phyloP scores from a whole-genome alignment of 1,140 invertebrate species.

The Subanguina moxae region DNA sequence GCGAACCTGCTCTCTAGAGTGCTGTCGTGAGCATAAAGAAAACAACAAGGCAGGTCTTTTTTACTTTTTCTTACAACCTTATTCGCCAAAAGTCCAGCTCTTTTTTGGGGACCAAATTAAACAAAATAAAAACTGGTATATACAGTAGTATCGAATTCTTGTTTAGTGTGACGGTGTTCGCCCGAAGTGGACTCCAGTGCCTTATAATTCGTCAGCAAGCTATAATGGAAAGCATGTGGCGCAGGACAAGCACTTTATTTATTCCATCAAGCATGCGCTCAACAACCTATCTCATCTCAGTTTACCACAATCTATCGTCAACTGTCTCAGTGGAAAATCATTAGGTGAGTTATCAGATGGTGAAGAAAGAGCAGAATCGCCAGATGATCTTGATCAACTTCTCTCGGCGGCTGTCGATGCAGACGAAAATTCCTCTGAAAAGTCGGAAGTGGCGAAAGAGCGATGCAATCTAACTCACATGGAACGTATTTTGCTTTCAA shows the following conservation, averaged over 20 bases:
- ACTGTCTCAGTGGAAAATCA: constrained; percentile 7
- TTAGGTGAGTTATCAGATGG: background rate
- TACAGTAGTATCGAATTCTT: too few species aligned
- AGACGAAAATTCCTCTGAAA: background rate
- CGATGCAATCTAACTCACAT: constrained; percentile 1
- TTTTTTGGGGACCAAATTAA: too few species aligned
- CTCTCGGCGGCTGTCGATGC: background rate
- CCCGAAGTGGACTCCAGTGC: constrained; percentile 16
- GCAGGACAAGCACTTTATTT: constrained; percentile 25
- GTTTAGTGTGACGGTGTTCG: constrained; percentile 28
- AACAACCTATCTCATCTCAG: constrained; percentile 13
- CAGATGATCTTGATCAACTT: constrained; percentile 7
- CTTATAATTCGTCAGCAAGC: background rate
- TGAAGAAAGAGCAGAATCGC: constrained; percentile 4
- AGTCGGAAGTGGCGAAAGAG: background rate
- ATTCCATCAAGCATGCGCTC: constrained; percentile 11
- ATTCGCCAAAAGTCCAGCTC: background rate
- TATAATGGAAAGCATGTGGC: constrained; percentile 14
- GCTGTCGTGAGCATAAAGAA: constrained; percentile 31
- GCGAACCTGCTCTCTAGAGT: constrained; percentile 30
- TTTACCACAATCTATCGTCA: constrained; percentile 2
- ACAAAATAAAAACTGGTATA: too few species aligned
- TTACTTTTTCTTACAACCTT: background rate
- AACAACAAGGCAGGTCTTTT: constrained; percentile 25
- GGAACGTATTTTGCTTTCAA: constrained; percentile 7